These are phyloP conservation scores for Leptinotarsa haldemani DNA, from an alignment of 2,888 invertebrate genomes.

Conservation along the genomic window DNA sequence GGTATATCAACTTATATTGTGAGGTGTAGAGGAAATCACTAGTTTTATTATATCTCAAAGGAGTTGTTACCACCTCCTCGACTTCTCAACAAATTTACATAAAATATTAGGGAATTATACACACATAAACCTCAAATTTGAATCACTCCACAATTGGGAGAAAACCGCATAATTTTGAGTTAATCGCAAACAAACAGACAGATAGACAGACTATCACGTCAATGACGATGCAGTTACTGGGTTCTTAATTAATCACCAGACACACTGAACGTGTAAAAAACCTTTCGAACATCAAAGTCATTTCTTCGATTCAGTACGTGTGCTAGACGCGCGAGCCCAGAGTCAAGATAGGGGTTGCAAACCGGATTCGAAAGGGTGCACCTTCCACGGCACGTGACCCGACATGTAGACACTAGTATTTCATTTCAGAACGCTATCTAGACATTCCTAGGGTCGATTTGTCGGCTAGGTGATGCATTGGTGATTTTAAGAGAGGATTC, in stretches of 20 bases:
- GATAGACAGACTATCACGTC: too few relatives aligned
- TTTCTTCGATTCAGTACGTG: background rate
- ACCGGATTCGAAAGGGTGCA: constrained; percentile 31
- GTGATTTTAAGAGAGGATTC: background rate
- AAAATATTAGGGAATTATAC: too few relatives aligned
- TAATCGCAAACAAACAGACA: too few relatives aligned
- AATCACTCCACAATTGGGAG: too few relatives aligned
- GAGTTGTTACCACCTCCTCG: too few relatives aligned
- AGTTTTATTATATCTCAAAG: too few relatives aligned
- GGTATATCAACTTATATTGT: too few relatives aligned
- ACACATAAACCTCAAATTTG: too few relatives aligned
- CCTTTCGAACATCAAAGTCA: constrained; percentile 5
- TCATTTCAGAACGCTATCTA: constrained; percentile 29
- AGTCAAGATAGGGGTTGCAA: constrained; percentile 26
- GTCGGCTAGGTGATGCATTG: constrained; percentile 16
- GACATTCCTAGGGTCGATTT: constrained; percentile 28
- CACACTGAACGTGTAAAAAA: background rate
- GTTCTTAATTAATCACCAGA: too few relatives aligned
- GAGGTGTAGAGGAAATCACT: too few relatives aligned
- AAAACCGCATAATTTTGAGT: too few relatives aligned
- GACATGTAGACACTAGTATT: constrained; percentile 32
- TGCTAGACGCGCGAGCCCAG: constrained; percentile 23
- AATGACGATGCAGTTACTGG: background rate
- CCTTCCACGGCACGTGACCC: constrained; percentile 8
- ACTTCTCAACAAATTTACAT: too few relatives aligned